phyloP scores from a whole-genome alignment of 2,113 vertebrate genomes.

The Artemisiospiza belli region DNA sequence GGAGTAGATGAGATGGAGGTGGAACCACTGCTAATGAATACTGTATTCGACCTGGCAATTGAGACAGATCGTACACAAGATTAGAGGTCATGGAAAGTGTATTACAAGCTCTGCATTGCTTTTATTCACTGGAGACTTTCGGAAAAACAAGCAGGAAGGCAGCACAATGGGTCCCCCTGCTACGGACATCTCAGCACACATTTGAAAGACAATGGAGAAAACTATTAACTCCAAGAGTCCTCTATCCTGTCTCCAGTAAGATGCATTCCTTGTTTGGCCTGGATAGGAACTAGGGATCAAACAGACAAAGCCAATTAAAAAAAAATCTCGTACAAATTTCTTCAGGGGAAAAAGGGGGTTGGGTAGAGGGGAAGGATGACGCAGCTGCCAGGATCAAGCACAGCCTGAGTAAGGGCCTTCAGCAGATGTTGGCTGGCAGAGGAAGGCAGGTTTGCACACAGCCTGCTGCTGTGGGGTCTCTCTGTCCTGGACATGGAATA shows the following conservation, averaged over 20 bases:
- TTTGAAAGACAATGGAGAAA: conserved; percentile 67
- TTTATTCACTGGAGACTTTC: conserved; percentile 62
- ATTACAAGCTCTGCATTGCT: conserved; percentile 18
- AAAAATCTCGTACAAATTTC: background rate
- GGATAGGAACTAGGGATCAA: conserved; percentile 32
- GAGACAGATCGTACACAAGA: conserved; percentile 12
- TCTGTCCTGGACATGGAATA: background rate
- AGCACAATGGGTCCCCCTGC: conserved; percentile 51
- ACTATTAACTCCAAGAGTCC: conserved; percentile 59
- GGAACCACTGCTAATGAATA: background rate
- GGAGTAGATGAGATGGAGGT: conserved; percentile 9
- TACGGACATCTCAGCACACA: conserved; percentile 46
- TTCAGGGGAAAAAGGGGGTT: conserved; percentile 13
- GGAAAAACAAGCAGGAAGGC: conserved; percentile 68
- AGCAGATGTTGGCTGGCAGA: background rate
- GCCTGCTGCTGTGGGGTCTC: background rate
- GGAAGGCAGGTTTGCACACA: background rate
- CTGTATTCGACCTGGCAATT: conserved; percentile 2
- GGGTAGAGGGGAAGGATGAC: background rate
- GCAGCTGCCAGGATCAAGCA: background rate
- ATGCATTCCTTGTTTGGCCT: conserved; percentile 49
- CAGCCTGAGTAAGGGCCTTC: background rate
- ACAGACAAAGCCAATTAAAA: background rate
- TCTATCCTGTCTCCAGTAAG: conserved; percentile 64
- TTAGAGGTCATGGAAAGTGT: conserved; percentile 65